A percentile compares a stretch with the other conserved stretches of the same genome.
These are phyloP conservation scores for Scyliorhinus canicula DNA, from an alignment of 2,797 vertebrate genomes.

Conservation along the genomic window DNA sequence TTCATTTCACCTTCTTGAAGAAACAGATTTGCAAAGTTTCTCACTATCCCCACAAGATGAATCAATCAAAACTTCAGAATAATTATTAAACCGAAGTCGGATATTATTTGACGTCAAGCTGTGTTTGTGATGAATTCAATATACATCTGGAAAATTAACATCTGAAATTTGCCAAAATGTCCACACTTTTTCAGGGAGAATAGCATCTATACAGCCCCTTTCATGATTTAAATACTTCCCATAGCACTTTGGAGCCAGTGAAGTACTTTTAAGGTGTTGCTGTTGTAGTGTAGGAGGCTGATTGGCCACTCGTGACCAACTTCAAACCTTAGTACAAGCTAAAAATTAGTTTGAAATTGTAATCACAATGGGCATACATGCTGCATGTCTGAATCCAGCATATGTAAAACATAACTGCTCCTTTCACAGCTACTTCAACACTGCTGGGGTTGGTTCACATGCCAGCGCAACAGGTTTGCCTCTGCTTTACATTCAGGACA, in stretches of 20 bases:
- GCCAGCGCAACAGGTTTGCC: neutral
- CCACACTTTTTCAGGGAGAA: neutral
- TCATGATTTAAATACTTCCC: neutral
- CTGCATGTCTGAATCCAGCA: neutral
- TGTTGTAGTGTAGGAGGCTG: neutral
- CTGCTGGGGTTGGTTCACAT: neutral
- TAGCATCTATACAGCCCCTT: neutral
- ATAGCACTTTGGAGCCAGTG: neutral
- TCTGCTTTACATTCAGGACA: too few relatives aligned
- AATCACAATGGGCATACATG: neutral
- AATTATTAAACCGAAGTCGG: neutral
- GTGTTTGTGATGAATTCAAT: neutral
- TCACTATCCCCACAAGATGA: neutral
- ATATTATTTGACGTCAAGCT: neutral
- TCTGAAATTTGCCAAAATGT: neutral
- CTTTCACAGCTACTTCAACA: neutral
- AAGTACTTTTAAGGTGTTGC: neutral
- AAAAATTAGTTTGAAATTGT: neutral
- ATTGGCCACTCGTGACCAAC: neutral
- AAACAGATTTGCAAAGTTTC: too few relatives aligned
- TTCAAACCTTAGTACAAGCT: neutral
- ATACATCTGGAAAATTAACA: slow-evolving; percentile 1
- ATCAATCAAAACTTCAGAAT: neutral
- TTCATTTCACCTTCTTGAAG: neutral
- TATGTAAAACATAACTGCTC: neutral